phyloP scores from a whole-genome alignment of 2,888 invertebrate species.

The Diloba caeruleocephala region DNA sequence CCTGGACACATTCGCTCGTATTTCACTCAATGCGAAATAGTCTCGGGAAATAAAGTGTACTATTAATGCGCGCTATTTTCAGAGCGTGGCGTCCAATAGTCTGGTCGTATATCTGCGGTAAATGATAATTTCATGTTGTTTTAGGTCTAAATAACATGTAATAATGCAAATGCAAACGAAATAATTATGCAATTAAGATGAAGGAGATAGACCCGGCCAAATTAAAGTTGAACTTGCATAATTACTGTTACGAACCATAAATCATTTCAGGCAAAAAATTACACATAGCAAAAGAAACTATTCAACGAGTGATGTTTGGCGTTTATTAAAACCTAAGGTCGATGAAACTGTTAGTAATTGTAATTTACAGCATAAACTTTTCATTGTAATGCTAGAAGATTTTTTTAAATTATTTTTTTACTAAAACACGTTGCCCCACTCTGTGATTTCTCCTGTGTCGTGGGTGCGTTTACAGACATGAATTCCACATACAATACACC shows the following conservation, averaged over 20 bases:
- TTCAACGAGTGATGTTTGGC: constrained; percentile 9
- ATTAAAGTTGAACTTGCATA: constrained; percentile 23
- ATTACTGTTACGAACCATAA: constrained; percentile 33
- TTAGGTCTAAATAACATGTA: constrained; percentile 15
- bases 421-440: no score
- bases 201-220: constrained; percentile 25
- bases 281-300: constrained; percentile 17
- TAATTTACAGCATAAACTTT: neutral
- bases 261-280: constrained; percentile 30
- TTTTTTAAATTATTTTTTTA: no score
- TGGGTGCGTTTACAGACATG: no score
- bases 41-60: constrained; percentile 73
- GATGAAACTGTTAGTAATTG: constrained; percentile 18
- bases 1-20: constrained; percentile 72
- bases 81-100: constrained; percentile 77
- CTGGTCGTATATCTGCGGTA: constrained; percentile 57
- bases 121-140: constrained; percentile 33
- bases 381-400: constrained; percentile 8
- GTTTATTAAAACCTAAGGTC: constrained; percentile 9
- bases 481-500: no score
- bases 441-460: no score
- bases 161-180: constrained; percentile 15
- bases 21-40: constrained; percentile 82
- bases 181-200: constrained; percentile 24
- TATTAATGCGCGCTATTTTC: constrained; percentile 77